Conservation (phyloP, 2,113 vertebrate species). For the Columba janthina region DNA sequence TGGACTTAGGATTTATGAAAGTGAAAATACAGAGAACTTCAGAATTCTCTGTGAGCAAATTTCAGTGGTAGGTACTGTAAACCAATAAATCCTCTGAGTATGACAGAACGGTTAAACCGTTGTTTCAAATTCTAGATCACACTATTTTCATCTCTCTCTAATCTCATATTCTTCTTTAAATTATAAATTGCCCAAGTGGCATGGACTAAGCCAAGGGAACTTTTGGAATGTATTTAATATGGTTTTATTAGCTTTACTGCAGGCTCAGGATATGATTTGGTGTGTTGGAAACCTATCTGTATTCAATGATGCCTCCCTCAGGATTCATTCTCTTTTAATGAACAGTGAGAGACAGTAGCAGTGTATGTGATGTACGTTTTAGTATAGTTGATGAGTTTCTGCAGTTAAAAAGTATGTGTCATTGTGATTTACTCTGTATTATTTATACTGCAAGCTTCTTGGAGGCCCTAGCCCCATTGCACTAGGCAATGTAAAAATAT, state of each 20-base stretch:
- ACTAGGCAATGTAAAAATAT: neutral
- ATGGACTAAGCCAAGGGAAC: constrained; percentile 24
- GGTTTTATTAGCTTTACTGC: constrained; percentile 60
- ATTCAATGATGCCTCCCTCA: constrained; percentile 15
- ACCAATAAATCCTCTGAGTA: neutral
- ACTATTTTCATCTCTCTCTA: constrained; percentile 17
- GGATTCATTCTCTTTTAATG: constrained; percentile 58
- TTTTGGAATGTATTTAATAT: constrained; percentile 51
- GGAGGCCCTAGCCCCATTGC: neutral
- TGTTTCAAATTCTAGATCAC: constrained; percentile 29
- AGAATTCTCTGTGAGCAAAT: neutral
- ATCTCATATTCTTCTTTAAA: constrained; percentile 60
- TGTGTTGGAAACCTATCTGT: constrained; percentile 26
- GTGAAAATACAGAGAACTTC: neutral
- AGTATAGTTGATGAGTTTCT: constrained; percentile 31
- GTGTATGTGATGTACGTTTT: neutral
- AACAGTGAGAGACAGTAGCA: constrained; percentile 1
- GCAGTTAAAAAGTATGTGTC: neutral
- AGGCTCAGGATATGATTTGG: constrained; percentile 43
- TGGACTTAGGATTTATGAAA: neutral
- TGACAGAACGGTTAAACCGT: neutral
- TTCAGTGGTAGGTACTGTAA: neutral
- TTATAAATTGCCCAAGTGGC: constrained; percentile 49
- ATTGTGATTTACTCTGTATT: constrained; percentile 34
- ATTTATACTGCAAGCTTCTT: neutral